Percentiles rank a stretch among this genome's conserved stretches.
These are phyloP conservation scores for Ochropacha duplaris DNA, from an alignment of 2,888 invertebrate genomes.

Conservation along the genomic window DNA sequence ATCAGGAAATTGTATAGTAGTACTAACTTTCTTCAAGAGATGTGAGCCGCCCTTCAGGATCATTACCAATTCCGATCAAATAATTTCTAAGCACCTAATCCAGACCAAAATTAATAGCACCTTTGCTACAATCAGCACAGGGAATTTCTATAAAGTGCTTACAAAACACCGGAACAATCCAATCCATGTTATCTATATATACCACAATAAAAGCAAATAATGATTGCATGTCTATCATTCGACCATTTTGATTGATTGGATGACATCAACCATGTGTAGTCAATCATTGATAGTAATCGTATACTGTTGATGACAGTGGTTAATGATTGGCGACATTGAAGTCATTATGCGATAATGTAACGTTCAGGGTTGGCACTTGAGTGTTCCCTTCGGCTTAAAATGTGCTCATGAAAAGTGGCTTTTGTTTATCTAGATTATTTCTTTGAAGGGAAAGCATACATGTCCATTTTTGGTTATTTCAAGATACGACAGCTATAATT, in stretches of 20 bases:
- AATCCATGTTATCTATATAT: not conserved
- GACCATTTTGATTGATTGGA: not conserved
- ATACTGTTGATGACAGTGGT: not conserved
- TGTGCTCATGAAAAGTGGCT: not conserved
- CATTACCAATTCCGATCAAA: no score
- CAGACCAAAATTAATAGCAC: not conserved
- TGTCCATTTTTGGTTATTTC: not conserved
- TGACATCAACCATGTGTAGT: not conserved
- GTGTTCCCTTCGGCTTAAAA: not conserved
- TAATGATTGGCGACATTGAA: slow-evolving; percentile 2
- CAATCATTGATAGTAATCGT: not conserved
- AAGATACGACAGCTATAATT: no score
- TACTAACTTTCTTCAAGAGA: no score
- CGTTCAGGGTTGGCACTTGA: not conserved
- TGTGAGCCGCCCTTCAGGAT: no score
- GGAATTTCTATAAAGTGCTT: not conserved
- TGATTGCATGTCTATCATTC: not conserved
- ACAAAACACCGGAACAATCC: not conserved
- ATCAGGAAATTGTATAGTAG: no score
- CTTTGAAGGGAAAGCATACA: not conserved
- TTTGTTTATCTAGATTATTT: not conserved
- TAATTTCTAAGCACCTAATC: no score
- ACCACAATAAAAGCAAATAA: not conserved
- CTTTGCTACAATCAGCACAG: not conserved
- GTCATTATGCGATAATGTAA: not conserved